Conservation (phyloP, 1,140 invertebrate species). For the Nixonia krombeini region DNA sequence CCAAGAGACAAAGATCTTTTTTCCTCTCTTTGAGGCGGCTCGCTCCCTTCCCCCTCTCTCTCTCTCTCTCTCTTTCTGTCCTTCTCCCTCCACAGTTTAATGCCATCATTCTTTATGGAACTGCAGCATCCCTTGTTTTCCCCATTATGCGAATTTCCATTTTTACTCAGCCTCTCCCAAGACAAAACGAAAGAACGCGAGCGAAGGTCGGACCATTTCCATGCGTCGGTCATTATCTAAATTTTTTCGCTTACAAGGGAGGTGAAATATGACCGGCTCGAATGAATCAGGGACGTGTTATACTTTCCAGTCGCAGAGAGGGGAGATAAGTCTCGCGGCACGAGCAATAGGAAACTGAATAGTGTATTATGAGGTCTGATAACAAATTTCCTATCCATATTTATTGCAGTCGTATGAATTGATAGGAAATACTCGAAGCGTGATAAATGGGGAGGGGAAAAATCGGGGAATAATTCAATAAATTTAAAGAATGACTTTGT, state of each 20-base stretch:
- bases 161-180: slow-evolving; percentile 10
- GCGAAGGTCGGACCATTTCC: slow-evolving; percentile 7
- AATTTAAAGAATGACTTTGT: too few relatives aligned
- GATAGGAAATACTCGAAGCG: too few relatives aligned
- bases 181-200: slow-evolving; percentile 8
- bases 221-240: slow-evolving; percentile 9
- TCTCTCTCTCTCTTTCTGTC: too few relatives aligned
- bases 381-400: too few relatives aligned
- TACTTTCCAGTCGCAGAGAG: not conserved
- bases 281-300: slow-evolving; percentile 9
- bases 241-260: slow-evolving; percentile 12
- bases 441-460: too few relatives aligned
- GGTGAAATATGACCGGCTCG: slow-evolving; percentile 2
- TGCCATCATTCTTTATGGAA: slow-evolving; percentile 8
- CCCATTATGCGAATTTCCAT: slow-evolving; percentile 18
- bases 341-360: not conserved
- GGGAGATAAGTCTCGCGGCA: not conserved
- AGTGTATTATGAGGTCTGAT: too few relatives aligned
- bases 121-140: slow-evolving; percentile 1
- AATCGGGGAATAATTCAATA: too few relatives aligned
- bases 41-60: too few relatives aligned
- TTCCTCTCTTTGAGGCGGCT: slow-evolving; percentile 5
- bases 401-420: too few relatives aligned
- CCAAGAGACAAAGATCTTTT: slow-evolving; percentile 3
- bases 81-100: slow-evolving; percentile 12